These are phyloP conservation scores for Collichthys lucidus DNA, from an alignment of 2,113 vertebrate species.

Conservation along the genomic window DNA sequence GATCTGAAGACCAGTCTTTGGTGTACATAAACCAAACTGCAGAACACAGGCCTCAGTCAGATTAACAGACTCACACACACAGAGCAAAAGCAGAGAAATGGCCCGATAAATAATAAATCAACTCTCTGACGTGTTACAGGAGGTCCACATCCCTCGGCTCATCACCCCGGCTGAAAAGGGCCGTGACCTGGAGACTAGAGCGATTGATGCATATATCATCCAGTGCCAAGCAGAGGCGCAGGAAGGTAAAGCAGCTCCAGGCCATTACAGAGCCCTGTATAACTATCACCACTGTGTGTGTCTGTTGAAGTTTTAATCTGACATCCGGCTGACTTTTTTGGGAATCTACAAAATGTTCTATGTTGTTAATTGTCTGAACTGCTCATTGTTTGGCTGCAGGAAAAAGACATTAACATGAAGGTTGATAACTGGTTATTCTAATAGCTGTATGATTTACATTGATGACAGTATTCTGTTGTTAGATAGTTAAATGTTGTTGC, in stretches of 20 bases:
- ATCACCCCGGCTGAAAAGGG: slow-evolving; percentile 96
- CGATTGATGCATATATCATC: slow-evolving; percentile 92
- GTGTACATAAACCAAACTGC: too few species aligned
- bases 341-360: background rate
- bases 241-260: slow-evolving; percentile 87
- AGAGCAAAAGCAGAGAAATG: background rate
- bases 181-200: slow-evolving; percentile 91
- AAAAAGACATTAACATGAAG: background rate
- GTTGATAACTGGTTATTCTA: background rate
- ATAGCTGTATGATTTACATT: background rate
- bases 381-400: background rate
- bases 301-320: background rate
- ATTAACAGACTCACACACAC: too few species aligned
- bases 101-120: background rate
- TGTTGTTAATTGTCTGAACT: background rate
- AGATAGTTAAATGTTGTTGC: background rate
- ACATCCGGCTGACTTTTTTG: background rate
- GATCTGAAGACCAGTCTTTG: background rate
- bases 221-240: slow-evolving; percentile 98
- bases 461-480: background rate
- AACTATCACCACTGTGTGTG: too few species aligned
- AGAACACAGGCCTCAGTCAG: background rate
- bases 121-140: slow-evolving; percentile 78
- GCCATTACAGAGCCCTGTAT: background rate
- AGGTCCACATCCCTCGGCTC: slow-evolving; percentile 91